Evolutionary conservation across 2,888 invertebrate genomes (phyloP), one percentile per base, ranked within the genome.

Genomic region (Noctua comes): DNA sequence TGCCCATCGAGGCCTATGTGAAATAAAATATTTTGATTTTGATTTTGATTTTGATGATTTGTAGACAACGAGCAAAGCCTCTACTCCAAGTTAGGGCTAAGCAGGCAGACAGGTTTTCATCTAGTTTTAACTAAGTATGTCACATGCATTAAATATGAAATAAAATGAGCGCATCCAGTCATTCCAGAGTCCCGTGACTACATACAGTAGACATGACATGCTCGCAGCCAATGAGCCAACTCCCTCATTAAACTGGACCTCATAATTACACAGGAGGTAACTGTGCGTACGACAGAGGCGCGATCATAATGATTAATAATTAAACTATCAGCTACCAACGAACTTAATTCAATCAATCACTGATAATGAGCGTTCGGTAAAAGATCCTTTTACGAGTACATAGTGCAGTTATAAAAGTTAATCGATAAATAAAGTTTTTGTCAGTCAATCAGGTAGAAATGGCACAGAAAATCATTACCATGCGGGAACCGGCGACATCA

Each of bases 401-500:
- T 81, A 84, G 82, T 79, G 82, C 76, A 76, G 86, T 90, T 91
- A 90, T 91, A 91, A 90, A 90, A 91, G 86, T 91, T 91, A 90
- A 89, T 86, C 88, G 87, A 89, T 90, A 90, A 91, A 89, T 89
- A 86, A 89, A 88, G 84, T 92, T 93, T 92, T 93, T 93, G 91
- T 90, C 87, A 82, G 88, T 88, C 88, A 91, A 90, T 91, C 90
- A 88, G 84, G 84, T 87, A 27, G 87, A 88, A 83, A 88, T 88
- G 83, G 88, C 84, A 90, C 90, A 90, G 89, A 90, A 90, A 93
- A 92, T 93, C 91, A 92, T 93, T 92, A 93, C 90, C 89, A 89
- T 86, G 88, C 46, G 82, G 89, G 89, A 90, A 89, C 89, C 79
- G 90, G 90, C 90, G 91, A 93, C 95, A 95, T 95, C 94, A 95